A percentile compares a stretch with the other conserved stretches of the same genome.
Evolutionary conservation across 2,113 vertebrate species (phyloP).

Genomic region (Clinocottus analis): DNA sequence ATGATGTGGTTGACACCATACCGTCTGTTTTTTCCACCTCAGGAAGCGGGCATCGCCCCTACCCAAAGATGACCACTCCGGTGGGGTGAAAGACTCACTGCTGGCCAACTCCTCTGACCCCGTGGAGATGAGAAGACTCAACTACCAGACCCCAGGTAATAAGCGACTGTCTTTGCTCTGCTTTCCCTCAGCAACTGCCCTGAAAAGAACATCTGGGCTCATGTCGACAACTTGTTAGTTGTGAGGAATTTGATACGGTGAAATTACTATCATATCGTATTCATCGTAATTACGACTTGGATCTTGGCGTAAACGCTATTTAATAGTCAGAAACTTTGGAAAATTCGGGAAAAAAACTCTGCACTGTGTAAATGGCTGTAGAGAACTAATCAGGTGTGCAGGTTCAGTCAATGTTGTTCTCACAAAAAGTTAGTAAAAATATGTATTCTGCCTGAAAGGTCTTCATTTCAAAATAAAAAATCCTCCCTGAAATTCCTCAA

Average conservation of each 20-base stretch:
- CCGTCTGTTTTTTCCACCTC: slow-evolving; percentile 74
- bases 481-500: slow-evolving; percentile 34
- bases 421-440: not conserved
- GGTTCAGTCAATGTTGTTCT: not conserved
- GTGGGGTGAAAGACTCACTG: slow-evolving; percentile 94
- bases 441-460: not conserved
- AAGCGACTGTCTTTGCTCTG: not conserved
- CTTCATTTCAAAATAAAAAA: slow-evolving; percentile 46
- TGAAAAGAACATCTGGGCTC: not conserved
- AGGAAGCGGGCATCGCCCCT: slow-evolving; percentile 97
- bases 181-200: not conserved
- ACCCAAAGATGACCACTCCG: slow-evolving; percentile 94
- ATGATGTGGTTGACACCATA: slow-evolving; percentile 12
- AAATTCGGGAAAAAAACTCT: too few species aligned
- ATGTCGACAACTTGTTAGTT: not conserved
- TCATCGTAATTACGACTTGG: not conserved
- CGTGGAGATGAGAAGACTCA: slow-evolving; percentile 96
- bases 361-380: not conserved
- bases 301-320: not conserved
- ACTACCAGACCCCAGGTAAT: slow-evolving; percentile 98
- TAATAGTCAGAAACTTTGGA: not conserved
- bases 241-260: not conserved
- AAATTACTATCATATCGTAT: not conserved
- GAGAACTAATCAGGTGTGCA: not conserved
- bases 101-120: slow-evolving; percentile 95